Evolutionary conservation across 2,888 invertebrate species (phyloP).

Genomic region (Melanostoma scalare): DNA sequence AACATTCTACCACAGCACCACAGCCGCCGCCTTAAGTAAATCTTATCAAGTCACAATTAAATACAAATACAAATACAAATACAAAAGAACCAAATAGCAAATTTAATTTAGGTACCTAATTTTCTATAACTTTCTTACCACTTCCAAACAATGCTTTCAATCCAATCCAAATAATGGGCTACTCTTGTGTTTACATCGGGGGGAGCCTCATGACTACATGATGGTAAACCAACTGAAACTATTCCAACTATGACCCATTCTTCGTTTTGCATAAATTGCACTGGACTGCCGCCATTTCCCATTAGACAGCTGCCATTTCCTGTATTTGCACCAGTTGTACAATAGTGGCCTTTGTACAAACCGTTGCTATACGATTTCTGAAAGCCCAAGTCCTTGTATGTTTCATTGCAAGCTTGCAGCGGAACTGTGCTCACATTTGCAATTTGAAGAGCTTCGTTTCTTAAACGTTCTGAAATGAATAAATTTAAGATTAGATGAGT

Average conservation of each 20-base stretch:
- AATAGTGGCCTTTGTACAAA: conserved; percentile 70
- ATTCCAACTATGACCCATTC: conserved; percentile 73
- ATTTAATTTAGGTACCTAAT: no score
- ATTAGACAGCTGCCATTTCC: conserved; percentile 73
- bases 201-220: conserved; percentile 70
- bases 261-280: conserved; percentile 60
- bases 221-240: conserved; percentile 75
- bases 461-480: conserved; percentile 22
- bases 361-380: conserved; percentile 54
- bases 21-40: no score
- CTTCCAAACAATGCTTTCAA: conserved; percentile 75
- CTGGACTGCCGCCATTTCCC: conserved; percentile 74
- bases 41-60: no score
- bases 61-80: no score
- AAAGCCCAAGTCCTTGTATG: conserved; percentile 43
- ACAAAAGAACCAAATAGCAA: no score
- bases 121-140: no score
- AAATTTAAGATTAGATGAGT: neutral
- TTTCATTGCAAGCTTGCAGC: conserved; percentile 61
- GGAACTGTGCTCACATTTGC: conserved; percentile 73
- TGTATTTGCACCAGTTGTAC: conserved; percentile 73
- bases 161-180: conserved; percentile 75
- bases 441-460: conserved; percentile 70
- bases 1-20: no score
- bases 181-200: conserved; percentile 74